Evolutionary conservation across 2,797 vertebrate genomes (phyloP), one percentile per base, ranked within the genome.

Genomic region (Dryobates pubescens): DNA sequence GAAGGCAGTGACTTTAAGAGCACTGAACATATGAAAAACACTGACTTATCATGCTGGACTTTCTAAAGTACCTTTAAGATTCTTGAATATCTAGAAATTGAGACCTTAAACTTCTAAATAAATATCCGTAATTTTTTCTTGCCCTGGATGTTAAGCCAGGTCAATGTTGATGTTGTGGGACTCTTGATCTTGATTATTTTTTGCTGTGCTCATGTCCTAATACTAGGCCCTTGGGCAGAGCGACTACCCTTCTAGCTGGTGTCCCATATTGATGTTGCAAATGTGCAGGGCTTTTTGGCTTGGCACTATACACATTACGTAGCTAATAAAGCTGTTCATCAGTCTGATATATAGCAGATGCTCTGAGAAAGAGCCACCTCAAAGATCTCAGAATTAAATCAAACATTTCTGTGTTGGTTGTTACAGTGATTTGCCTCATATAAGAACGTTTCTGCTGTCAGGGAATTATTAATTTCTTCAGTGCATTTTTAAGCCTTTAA

Each of bases 381-480:
- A 82, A 78, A 93, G 58, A 81, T 93, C 86, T 90, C 62, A 18
- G 82, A 94, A 81, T 91, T 93, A 89, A 96, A 94, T 90, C 63
- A 94, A 89, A 36, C 74, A 59, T 94, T 92, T 93, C 64, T 91
- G 22, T 75, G 36, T 82, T 80, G 64, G 32, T 86, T 92, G 70
- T 96, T 94, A 61, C 86, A 89, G 38, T 88, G 62, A n/a, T 65
- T 94, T 93, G 54, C 81, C 81, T 91, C 84, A 76, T 68, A 79
- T 57, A 86, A 80, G 79, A 91, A 74, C 47, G 17, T 91, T 92
- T 92, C 79, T 95, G 81, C 92, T 96, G 90, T 96, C 95, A 96
- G 76, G 79, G 88, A 97, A 94, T 95, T 92, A 92, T 57, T 96
- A 91, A 96, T 94, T 93, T 94, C 90, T 92, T 94, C 78, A 90